Evolutionary conservation across 2,113 vertebrate genomes (phyloP).

Genomic region (Daboia siamensis): DNA sequence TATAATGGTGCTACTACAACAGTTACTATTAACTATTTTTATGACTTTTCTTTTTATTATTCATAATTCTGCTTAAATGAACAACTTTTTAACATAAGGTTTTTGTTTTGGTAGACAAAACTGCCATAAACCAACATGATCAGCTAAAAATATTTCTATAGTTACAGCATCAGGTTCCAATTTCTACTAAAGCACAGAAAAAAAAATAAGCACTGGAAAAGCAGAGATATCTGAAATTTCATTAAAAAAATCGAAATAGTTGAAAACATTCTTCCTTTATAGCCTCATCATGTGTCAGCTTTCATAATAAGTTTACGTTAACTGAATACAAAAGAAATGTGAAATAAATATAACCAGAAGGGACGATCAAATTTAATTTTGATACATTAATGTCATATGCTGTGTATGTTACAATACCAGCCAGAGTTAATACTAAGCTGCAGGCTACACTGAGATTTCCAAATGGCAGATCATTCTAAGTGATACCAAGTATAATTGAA

Average conservation of each 20-base stretch:
- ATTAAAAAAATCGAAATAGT: slow-evolving; percentile 73
- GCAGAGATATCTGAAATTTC: slow-evolving; percentile 72
- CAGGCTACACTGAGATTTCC: slow-evolving; percentile 80
- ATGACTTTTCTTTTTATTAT: neutral
- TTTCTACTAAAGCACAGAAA: slow-evolving; percentile 61
- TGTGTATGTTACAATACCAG: slow-evolving; percentile 82
- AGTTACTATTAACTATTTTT: neutral
- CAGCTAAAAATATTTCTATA: slow-evolving; percentile 33
- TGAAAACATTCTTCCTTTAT: slow-evolving; percentile 81
- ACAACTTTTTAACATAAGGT: neutral
- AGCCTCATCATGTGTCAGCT: slow-evolving; percentile 78
- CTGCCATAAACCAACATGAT: neutral
- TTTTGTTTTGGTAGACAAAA: neutral
- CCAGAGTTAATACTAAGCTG: slow-evolving; percentile 80
- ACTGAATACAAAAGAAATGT: slow-evolving; percentile 92
- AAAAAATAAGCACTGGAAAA: slow-evolving; percentile 62
- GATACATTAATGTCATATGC: slow-evolving; percentile 92
- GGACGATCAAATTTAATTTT: slow-evolving; percentile 93
- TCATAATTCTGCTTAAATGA: neutral
- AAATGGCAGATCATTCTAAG: slow-evolving; percentile 82
- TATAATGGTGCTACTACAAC: neutral
- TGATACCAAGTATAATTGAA: slow-evolving; percentile 82
- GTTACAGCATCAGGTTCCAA: slow-evolving; percentile 49
- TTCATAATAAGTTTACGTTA: slow-evolving; percentile 82
- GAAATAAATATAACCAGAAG: slow-evolving; percentile 93